These are phyloP conservation scores for Andrena hattorfiana DNA, from an alignment of 2,888 invertebrate species.

Conservation along the genomic window DNA sequence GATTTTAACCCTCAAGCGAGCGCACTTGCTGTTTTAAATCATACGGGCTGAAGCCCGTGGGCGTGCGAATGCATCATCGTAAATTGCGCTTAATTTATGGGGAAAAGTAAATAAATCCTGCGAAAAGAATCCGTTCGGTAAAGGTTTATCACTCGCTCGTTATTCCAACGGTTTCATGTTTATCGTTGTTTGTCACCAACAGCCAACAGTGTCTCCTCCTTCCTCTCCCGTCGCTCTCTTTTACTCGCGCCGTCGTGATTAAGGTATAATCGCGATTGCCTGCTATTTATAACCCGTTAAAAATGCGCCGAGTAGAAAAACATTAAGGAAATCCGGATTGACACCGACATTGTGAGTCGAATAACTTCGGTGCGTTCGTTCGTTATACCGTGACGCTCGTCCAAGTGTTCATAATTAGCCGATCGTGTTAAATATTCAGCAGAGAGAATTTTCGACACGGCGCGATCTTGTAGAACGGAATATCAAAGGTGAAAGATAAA, in stretches of 20 bases:
- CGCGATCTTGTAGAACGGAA: background rate
- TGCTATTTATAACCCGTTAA: conserved; percentile 23
- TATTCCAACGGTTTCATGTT: conserved; percentile 31
- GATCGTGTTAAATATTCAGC: conserved; percentile 3
- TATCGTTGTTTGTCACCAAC: background rate
- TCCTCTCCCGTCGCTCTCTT: background rate
- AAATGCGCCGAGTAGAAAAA: conserved; percentile 2
- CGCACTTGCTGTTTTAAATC: conserved; percentile 46
- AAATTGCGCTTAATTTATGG: conserved; percentile 50
- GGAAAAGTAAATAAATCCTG: conserved; percentile 50
- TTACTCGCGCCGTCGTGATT: background rate
- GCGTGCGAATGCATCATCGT: conserved; percentile 44
- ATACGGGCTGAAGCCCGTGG: conserved; percentile 34
- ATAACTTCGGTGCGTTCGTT: conserved; percentile 7
- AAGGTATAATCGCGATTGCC: conserved; percentile 12
- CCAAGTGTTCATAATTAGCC: conserved; percentile 8
- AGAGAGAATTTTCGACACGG: background rate
- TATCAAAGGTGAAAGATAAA: background rate
- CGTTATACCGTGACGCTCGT: background rate
- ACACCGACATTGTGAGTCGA: conserved; percentile 23
- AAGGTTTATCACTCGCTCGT: conserved; percentile 28
- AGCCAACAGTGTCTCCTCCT: background rate
- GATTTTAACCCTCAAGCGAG: conserved; percentile 44
- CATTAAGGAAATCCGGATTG: conserved; percentile 28
- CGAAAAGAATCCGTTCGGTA: conserved; percentile 40